Conservation (phyloP, 2,888 invertebrate genomes). For the Eupithecia insigniata region DNA sequence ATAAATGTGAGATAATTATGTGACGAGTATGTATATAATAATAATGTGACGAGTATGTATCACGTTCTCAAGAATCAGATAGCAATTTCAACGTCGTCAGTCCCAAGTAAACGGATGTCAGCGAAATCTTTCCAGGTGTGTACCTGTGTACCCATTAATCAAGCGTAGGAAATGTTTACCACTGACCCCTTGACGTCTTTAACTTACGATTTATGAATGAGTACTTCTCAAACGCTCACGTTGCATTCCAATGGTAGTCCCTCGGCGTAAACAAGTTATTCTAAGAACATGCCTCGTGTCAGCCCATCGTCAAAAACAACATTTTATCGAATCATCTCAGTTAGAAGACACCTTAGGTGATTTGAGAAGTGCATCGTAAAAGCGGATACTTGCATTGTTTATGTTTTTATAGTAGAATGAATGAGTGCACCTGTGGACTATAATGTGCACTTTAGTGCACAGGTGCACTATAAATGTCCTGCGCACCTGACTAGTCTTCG, state of each 20-base stretch:
- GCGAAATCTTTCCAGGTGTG: constrained; percentile 18
- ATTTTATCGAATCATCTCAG: constrained; percentile 32
- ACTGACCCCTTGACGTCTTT: constrained; percentile 22
- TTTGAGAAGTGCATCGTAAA: constrained; percentile 22
- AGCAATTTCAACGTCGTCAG: neutral
- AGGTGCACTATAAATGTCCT: no score
- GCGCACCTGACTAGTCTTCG: no score
- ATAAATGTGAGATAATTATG: no score
- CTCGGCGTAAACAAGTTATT: constrained; percentile 54
- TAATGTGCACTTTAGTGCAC: no score
- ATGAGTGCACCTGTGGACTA: no score
- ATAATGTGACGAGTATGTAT: no score
- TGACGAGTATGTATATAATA: no score
- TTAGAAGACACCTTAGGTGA: constrained; percentile 20
- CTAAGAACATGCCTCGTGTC: constrained; percentile 51
- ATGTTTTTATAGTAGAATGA: neutral
- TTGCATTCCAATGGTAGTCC: constrained; percentile 59
- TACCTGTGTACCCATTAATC: neutral
- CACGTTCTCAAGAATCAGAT: constrained; percentile 1
- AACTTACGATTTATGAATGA: constrained; percentile 67
- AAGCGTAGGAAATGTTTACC: constrained; percentile 24
- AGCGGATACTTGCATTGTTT: constrained; percentile 12
- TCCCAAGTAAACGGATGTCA: constrained; percentile 8
- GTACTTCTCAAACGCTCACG: constrained; percentile 58
- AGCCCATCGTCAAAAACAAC: constrained; percentile 38